Evolutionary conservation across 2,888 invertebrate species (phyloP), one percentile per base, ranked within the genome.

Genomic region (Sinodicranocentrus sp.): DNA sequence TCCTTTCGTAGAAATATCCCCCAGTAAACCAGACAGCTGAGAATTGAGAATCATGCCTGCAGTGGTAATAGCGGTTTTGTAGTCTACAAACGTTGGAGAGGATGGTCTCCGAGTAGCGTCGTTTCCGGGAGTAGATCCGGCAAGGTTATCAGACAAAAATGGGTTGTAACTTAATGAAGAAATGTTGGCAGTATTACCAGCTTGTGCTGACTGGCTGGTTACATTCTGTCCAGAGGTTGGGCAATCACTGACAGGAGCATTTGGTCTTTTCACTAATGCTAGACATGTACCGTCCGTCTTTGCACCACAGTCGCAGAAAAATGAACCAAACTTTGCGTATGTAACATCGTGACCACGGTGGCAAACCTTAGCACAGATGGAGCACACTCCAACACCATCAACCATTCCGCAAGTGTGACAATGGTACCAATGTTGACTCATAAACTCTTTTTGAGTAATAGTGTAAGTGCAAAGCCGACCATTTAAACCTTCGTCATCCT

Each of bases 341-440:
- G 98, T 95, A 0, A 98, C 95, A 90, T 99, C 99, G 90, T 99
- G 99, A 0, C 96, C 97, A 87, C 96, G 94, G 91, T 99, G 99
- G 90, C 99, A 99, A 8, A 99, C 99, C 75, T 97, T 93, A 0
- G 98, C 99, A 91, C 99, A 99, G 17, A 98, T 95, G 0, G 98
- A 97, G 91, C 99, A 99, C 28, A 99, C 98, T 0, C 99, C 99
- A 0, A 98, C 98, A 6, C 98, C 97, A 90, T 99, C 98, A 80
- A 98, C 94, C 99, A 99, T 99, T 90, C 96, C 95, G 91, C 99
- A 99, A 0, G 98, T 98, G 91, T 99, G 98, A 90, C 99, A 99
- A 91, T 99, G 98, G 92, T 99, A 99, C 98, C 98, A 97, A 90
- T 97, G 97, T 90, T 93, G 98, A 91, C 97, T 98, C 96, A 98